Base-by-base conservation (phyloP, 1,140 invertebrate species). In the Bactericera cockerelli region DNA sequence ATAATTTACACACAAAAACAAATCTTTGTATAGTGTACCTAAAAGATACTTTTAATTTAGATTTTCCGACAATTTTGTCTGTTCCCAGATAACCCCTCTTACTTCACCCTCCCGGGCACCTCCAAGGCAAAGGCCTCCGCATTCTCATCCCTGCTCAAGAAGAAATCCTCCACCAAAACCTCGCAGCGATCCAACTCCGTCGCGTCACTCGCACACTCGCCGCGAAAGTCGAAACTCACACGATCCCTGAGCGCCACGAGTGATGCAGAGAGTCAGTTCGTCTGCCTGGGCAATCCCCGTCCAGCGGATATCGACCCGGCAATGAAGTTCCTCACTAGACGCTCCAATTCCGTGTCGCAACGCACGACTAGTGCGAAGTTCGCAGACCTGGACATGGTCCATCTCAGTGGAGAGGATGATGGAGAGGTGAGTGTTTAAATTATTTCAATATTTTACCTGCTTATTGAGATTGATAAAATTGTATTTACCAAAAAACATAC, bases 51-150 rank as follows among this genome's bases (percentile, higher is more conserved):
- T n/a, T n/a, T n/a, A n/a, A n/a, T n/a, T n/a, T n/a, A n/a, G n/a
- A n/a, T n/a, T n/a, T n/a, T n/a, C n/a, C n/a, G n/a, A n/a, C n/a
- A n/a, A n/a, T n/a, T n/a, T 31, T 31, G 13, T 61, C 67, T 71
- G 64, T 67, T 72, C 67, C 61, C 76, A 80, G 78, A 79, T 70
- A 80, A 79, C 65, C 78, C 78, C 3, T 79, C 77, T 57, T 80
- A 80, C 62, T 80, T 80, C 66, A 73, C 77, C 60, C 63, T 80
- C 55, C 69, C 74, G 25, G 67, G 69, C 68, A 68, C 71, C 42
- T 59, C 69, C 14, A 39, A 59, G 57, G 22, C 33, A 58, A 25
- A 61, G 61, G 1, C 31, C 31, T 3, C 31, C 39, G 38, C 59
- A 59, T 31, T 36, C 60, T 49, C 42, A 10, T n/a, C 19, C 8